Evolutionary conservation across 2,888 invertebrate genomes (phyloP).

Genomic region (Drosophila antonietae): DNA sequence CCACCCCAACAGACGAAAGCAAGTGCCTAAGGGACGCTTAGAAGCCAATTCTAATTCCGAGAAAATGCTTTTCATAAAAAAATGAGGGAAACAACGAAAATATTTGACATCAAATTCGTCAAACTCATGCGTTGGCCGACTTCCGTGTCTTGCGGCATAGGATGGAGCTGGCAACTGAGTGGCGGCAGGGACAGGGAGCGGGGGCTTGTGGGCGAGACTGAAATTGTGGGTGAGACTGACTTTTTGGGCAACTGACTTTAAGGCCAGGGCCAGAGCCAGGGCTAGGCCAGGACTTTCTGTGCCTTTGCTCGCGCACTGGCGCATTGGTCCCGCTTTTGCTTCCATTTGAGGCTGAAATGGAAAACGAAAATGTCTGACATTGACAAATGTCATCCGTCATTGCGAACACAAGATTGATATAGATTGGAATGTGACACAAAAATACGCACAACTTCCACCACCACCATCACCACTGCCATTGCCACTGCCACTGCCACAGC

Average conservation of each 20-base stretch:
- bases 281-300: conserved; percentile 12
- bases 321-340: background rate
- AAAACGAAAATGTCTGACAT: conserved; percentile 85
- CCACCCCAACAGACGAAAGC: conserved; percentile 14
- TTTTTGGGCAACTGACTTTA: conserved; percentile 68
- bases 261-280: conserved; percentile 44
- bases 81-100: conserved; percentile 71
- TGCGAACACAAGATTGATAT: conserved; percentile 85
- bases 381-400: conserved; percentile 85
- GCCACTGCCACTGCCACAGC: conserved; percentile 30
- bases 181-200: conserved; percentile 19
- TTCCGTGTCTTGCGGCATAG: conserved; percentile 34
- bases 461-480: conserved; percentile 35
- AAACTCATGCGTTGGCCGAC: conserved; percentile 71
- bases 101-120: conserved; percentile 82
- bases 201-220: conserved; percentile 41
- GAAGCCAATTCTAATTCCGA: conserved; percentile 74
- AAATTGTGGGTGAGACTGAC: conserved; percentile 49
- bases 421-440: conserved; percentile 85
- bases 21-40: conserved; percentile 41
- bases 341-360: conserved; percentile 77
- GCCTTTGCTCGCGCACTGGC: conserved; percentile 47
- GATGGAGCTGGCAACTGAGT: conserved; percentile 16
- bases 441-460: conserved; percentile 78
- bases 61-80: conserved; percentile 75